phyloP scores from a whole-genome alignment of 2,888 invertebrate genomes.

The Sesia apiformis region DNA sequence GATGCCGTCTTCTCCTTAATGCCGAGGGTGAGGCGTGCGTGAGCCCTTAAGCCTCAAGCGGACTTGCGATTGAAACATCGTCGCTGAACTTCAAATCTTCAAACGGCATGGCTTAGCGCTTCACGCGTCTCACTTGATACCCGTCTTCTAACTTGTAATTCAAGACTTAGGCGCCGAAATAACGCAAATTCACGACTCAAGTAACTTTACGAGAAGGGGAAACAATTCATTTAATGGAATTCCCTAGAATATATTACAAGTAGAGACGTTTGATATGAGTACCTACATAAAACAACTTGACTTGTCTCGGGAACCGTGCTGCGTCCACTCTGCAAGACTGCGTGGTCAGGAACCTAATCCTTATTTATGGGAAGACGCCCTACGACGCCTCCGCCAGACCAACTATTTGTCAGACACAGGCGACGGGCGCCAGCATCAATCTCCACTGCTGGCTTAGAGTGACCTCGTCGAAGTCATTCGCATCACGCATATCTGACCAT shows the following conservation, averaged over 20 bases:
- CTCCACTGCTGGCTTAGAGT: slow-evolving; percentile 47
- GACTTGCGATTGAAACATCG: slow-evolving; percentile 60
- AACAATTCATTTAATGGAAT: no score
- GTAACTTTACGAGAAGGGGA: slow-evolving; percentile 1
- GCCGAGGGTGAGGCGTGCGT: not conserved
- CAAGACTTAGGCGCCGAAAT: slow-evolving; percentile 61
- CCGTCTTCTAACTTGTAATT: slow-evolving; percentile 64
- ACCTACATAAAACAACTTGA: slow-evolving; percentile 15
- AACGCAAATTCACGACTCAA: slow-evolving; percentile 60
- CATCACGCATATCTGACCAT: slow-evolving; percentile 17
- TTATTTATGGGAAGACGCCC: slow-evolving; percentile 73
- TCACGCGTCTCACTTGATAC: slow-evolving; percentile 55
- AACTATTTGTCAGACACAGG: slow-evolving; percentile 61
- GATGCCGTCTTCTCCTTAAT: no score
- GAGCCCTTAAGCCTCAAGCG: slow-evolving; percentile 57
- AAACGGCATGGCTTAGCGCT: slow-evolving; percentile 49
- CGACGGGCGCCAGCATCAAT: slow-evolving; percentile 54
- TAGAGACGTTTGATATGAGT: slow-evolving; percentile 41
- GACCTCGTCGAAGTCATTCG: slow-evolving; percentile 4
- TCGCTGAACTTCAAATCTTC: slow-evolving; percentile 53
- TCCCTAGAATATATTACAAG: no score
- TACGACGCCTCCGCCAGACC: slow-evolving; percentile 61
- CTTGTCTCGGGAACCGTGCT: slow-evolving; percentile 38
- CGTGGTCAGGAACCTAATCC: slow-evolving; percentile 66
- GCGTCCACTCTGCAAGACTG: slow-evolving; percentile 58